Evolutionary conservation across 2,113 vertebrate genomes (phyloP).

Genomic region (Isichthys henryi): DNA sequence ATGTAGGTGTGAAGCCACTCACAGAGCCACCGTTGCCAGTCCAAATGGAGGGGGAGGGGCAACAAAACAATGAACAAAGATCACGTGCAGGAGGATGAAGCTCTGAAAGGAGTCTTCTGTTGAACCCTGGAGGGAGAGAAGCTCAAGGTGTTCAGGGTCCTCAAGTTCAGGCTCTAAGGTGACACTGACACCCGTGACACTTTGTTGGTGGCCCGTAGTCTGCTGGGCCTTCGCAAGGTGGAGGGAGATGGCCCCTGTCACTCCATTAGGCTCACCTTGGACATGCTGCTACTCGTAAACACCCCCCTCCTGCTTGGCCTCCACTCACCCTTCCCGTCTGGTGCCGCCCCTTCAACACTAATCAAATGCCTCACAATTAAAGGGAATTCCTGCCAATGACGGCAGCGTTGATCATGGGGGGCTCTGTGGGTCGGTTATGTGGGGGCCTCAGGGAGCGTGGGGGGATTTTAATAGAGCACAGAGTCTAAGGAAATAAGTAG

Average conservation of each 20-base stretch:
- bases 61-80: neutral
- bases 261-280: neutral
- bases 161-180: neutral
- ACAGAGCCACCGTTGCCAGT: neutral
- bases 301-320: neutral
- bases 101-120: neutral
- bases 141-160: neutral
- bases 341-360: neutral
- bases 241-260: neutral
- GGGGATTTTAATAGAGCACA: neutral
- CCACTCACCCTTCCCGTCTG: neutral
- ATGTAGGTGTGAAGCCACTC: neutral
- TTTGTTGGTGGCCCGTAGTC: neutral
- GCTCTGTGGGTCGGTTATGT: neutral
- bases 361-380: conserved; percentile 32
- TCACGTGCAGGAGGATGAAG: neutral
- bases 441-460: neutral
- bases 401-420: conserved; percentile 31
- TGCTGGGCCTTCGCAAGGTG: neutral
- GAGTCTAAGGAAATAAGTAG: neutral
- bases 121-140: neutral
- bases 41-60: neutral
- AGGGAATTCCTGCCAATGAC: conserved; percentile 30
- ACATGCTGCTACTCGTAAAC: neutral
- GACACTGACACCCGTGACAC: neutral